These are phyloP conservation scores for Hydra vulgaris DNA, from an alignment of 30 jellyfish, hydroid and myxozoan genomes.

Conservation along the genomic window DNA sequence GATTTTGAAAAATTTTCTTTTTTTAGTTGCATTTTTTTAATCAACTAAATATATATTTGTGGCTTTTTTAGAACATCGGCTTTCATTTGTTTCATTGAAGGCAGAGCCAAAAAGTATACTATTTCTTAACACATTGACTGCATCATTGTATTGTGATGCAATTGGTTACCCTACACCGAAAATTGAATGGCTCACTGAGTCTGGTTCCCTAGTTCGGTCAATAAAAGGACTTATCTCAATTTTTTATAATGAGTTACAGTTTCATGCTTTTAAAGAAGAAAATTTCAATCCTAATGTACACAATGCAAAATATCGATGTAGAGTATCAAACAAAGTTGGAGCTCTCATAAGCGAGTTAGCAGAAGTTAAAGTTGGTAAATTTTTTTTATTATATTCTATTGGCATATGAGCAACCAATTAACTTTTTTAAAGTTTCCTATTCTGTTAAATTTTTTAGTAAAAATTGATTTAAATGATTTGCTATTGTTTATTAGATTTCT, in stretches of 20 bases:
- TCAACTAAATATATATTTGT: too few species aligned
- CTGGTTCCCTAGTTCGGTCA: constrained; percentile 45
- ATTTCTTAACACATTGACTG: constrained; percentile 56
- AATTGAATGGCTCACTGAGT: constrained; percentile 45
- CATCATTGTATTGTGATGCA: constrained; percentile 54
- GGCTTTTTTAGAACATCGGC: constrained; percentile 10
- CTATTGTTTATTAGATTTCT: too few species aligned
- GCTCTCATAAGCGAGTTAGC: constrained; percentile 41
- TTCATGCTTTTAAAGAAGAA: constrained; percentile 45
- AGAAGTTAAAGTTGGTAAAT: constrained; percentile 61
- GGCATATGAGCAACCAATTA: background rate
- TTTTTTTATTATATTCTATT: background rate
- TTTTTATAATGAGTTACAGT: constrained; percentile 40
- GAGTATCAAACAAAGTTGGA: constrained; percentile 53
- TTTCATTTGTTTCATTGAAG: constrained; percentile 25
- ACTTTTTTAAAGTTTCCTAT: too few species aligned
- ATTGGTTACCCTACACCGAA: constrained; percentile 61
- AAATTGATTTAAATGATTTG: too few species aligned
- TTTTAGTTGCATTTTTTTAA: too few species aligned
- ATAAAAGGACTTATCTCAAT: constrained; percentile 40
- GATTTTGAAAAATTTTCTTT: too few species aligned
- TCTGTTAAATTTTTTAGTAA: too few species aligned
- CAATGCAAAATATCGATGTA: constrained; percentile 47
- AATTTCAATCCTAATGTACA: constrained; percentile 35
- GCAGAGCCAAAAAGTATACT: constrained; percentile 41